Percentiles rank a stretch among this genome's conserved stretches.
Conservation (phyloP, 2,888 invertebrate genomes). For the Spicauda simplicius region DNA sequence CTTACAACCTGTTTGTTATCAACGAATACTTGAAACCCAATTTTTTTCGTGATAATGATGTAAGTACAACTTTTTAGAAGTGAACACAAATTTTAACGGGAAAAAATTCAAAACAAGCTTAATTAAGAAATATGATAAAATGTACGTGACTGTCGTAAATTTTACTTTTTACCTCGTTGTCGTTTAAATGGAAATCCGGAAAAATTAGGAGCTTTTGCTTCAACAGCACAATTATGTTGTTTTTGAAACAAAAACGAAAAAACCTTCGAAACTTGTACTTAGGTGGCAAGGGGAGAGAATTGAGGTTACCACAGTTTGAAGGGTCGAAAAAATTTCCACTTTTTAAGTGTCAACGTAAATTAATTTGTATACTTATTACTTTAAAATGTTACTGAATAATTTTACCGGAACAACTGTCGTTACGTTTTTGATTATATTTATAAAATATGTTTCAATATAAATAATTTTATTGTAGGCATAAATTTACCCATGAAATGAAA, state of each 20-base stretch:
- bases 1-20: too few relatives aligned
- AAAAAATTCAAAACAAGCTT: slow-evolving; percentile 58
- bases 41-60: neutral
- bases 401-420: too few relatives aligned
- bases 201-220: slow-evolving; percentile 62
- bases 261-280: slow-evolving; percentile 42
- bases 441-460: slow-evolving; percentile 26
- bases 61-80: slow-evolving; percentile 14
- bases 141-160: slow-evolving; percentile 67
- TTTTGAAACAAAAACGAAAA: slow-evolving; percentile 51
- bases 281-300: slow-evolving; percentile 27
- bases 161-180: slow-evolving; percentile 65
- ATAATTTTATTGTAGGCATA: slow-evolving; percentile 35
- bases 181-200: slow-evolving; percentile 62
- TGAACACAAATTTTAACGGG: slow-evolving; percentile 29
- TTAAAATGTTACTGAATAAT: neutral
- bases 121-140: slow-evolving; percentile 65
- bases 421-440: slow-evolving; percentile 7
- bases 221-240: slow-evolving; percentile 63
- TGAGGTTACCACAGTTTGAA: slow-evolving; percentile 21
- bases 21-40: neutral
- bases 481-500: slow-evolving; percentile 38
- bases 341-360: slow-evolving; percentile 20
- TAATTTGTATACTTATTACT: neutral
- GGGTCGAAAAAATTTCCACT: slow-evolving; percentile 7